Evolutionary conservation across 2,888 invertebrate genomes (phyloP).

Genomic region (Cephus spinipes): DNA sequence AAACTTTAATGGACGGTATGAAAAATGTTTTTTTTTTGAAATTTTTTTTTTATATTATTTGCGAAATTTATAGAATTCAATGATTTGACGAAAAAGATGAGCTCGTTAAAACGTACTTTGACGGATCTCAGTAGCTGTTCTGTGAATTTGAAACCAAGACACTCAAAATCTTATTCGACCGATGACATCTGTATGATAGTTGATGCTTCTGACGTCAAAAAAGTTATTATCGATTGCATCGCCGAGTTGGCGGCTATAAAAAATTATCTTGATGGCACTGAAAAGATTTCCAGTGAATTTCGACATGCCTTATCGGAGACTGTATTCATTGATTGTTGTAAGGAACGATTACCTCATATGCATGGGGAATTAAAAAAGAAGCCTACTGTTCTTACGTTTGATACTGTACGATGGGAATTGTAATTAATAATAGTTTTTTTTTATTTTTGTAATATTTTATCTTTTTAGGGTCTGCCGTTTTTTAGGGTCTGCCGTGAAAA

Average conservation of each 20-base stretch:
- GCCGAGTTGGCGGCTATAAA: constrained; percentile 22
- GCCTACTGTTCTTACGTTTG: neutral
- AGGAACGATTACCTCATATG: neutral
- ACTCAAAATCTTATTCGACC: constrained; percentile 20
- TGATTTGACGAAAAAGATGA: constrained; percentile 27
- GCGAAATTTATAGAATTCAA: constrained; percentile 24
- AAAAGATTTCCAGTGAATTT: constrained; percentile 12
- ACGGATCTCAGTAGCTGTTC: neutral
- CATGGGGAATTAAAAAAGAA: neutral
- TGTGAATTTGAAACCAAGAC: constrained; percentile 9
- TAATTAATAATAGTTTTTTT: neutral
- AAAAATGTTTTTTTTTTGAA: neutral
- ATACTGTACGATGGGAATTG: neutral
- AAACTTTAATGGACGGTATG: constrained; percentile 24
- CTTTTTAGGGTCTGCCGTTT: neutral
- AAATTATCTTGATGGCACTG: constrained; percentile 29
- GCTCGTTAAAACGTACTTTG: constrained; percentile 21
- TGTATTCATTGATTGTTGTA: constrained; percentile 8
- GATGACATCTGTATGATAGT: constrained; percentile 12
- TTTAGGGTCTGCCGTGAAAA: neutral
- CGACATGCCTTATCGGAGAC: constrained; percentile 23
- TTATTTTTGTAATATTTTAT: neutral
- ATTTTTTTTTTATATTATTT: neutral
- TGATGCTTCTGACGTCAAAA: constrained; percentile 18
- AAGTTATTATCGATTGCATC: constrained; percentile 25